Evolutionary conservation across 2,888 invertebrate species (phyloP), one percentile per base, ranked within the genome.

Genomic region (Molorchus minor): DNA sequence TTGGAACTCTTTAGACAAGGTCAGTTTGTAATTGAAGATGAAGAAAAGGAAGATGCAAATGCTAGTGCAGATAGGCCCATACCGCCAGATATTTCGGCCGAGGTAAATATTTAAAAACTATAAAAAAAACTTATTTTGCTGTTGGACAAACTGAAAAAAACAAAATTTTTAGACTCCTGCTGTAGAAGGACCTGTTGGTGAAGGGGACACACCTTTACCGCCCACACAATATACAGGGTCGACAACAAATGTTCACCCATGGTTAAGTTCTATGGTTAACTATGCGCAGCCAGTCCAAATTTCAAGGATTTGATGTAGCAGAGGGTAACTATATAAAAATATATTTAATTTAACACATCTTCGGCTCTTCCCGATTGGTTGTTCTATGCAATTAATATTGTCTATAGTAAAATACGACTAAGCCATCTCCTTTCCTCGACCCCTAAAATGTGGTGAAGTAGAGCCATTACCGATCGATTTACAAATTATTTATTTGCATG

Each of bases 261-360:
- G 95, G 90, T 87, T 99, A 20, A 98, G 98, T 52, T 95, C 96
- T 58, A 93, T 99, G 92, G 94, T 99, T 79, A 99, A 99, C 86
- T 99, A 99, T 85, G 97, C 98, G 53, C 98, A 98, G 84, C 99
- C 99, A 7, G 93, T 99, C 78, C n/a, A n/a, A n/a, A n/a, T n/a
- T n/a, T n/a, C n/a, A n/a, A n/a, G n/a, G n/a, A 68, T 99, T 99
- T 82, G 98, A 98, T 80, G 89, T 93, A 68, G 96, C 99, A 2
- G 96, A 98, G 77, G 90, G 98, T 98, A 81, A 84, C 86, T 57
- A 35, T 38, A 56, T 41, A 45, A 35, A 51, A 36, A 49, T 15
- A 53, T 35, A 43, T 43, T 47, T n/a, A n/a, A n/a, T n/a, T n/a
- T n/a, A n/a, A n/a, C n/a, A n/a, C n/a, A n/a, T n/a, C n/a, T n/a